Conservation (phyloP, 2,888 invertebrate species). For the Dicyrtoma fusca region DNA sequence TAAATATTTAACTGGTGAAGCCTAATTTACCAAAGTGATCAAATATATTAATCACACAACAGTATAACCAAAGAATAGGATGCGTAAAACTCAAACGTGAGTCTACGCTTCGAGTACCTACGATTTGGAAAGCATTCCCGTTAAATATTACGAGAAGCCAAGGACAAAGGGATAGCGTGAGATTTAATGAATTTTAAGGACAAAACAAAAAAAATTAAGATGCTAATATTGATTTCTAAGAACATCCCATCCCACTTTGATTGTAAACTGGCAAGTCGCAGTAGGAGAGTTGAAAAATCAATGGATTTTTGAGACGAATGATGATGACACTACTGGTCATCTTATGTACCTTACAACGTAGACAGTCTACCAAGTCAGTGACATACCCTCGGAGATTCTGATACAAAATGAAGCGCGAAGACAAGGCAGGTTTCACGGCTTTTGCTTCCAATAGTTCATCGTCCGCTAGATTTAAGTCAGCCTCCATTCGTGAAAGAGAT, state of each 20-base stretch:
- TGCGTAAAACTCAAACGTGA: background rate
- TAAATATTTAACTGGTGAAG: too few species aligned
- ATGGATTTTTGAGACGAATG: slow-evolving; percentile 43
- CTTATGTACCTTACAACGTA: slow-evolving; percentile 86
- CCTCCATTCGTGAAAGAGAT: slow-evolving; percentile 47
- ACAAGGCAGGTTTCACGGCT: slow-evolving; percentile 68
- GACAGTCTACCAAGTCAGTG: slow-evolving; percentile 94
- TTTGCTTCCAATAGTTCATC: slow-evolving; percentile 63
- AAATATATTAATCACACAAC: background rate
- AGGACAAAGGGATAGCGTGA: background rate
- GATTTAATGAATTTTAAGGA: background rate
- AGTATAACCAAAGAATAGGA: too few species aligned
- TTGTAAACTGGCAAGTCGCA: too few species aligned
- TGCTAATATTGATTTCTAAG: background rate
- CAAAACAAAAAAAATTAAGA: background rate
- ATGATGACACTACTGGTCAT: slow-evolving; percentile 53
- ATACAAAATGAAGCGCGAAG: slow-evolving; percentile 86
- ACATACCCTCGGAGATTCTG: slow-evolving; percentile 95
- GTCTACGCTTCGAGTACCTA: too few species aligned
- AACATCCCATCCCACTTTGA: too few species aligned
- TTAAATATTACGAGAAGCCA: too few species aligned
- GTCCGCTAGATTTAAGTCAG: slow-evolving; percentile 59
- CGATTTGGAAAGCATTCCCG: too few species aligned
- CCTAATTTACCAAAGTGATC: too few species aligned
- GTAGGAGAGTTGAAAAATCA: slow-evolving; percentile 6